These are phyloP conservation scores for Thymallus thymallus DNA, from an alignment of 2,113 vertebrate genomes.

Conservation along the genomic window DNA sequence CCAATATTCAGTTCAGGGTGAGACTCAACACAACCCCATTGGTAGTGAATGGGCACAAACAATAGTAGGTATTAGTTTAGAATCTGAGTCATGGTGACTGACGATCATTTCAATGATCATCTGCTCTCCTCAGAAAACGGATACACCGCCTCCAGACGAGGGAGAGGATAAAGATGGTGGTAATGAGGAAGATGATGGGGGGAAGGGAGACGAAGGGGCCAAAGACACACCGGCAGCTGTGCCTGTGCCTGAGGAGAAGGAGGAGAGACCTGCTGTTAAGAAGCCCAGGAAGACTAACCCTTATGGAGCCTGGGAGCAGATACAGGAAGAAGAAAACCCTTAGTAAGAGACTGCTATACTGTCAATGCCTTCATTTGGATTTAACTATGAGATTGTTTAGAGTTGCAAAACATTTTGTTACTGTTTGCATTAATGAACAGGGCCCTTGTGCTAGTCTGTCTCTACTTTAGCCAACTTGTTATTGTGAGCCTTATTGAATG, in stretches of 20 bases:
- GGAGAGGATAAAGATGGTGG: conserved; percentile 25
- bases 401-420: no score
- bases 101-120: not conserved
- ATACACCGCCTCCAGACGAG: conserved; percentile 60
- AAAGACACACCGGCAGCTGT: conserved; percentile 9
- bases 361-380: not conserved
- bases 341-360: conserved; percentile 74
- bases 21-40: conserved; percentile 4
- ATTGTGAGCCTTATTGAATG: not conserved
- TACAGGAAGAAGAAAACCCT: conserved; percentile 72
- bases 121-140: conserved; percentile 61
- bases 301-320: conserved; percentile 86
- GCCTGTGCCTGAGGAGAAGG: conserved; percentile 9
- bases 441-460: not conserved
- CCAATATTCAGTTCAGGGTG: conserved; percentile 80
- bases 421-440: not conserved
- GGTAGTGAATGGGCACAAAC: not conserved
- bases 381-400: not conserved
- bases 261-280: conserved; percentile 28
- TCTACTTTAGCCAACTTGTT: not conserved
- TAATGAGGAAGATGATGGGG: conserved; percentile 21
- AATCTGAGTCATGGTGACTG: not conserved
- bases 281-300: conserved; percentile 66
- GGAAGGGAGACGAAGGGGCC: conserved; percentile 4
- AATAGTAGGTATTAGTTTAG: not conserved